A percentile compares a stretch with the other conserved stretches of the same genome.
Evolutionary conservation across 2,888 invertebrate species (phyloP).

Genomic region (Yponomeuta evonymella): DNA sequence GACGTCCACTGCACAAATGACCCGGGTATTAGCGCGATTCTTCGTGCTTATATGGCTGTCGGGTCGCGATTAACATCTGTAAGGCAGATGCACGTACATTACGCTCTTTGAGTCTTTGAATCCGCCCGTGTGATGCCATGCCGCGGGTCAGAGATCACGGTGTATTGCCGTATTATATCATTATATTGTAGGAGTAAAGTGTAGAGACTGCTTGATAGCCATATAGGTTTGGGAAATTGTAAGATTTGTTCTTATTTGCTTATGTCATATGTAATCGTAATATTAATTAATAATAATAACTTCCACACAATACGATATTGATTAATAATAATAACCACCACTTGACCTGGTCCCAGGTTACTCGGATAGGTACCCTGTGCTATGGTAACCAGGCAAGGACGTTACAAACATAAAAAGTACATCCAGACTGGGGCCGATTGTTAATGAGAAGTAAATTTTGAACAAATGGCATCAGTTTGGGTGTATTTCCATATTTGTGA

Average conservation of each 20-base stretch:
- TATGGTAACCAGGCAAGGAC: no score
- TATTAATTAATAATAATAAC: no score
- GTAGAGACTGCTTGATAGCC: not conserved
- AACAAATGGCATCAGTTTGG: no score
- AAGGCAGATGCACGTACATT: not conserved
- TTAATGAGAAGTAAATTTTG: no score
- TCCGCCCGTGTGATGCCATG: not conserved
- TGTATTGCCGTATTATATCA: not conserved
- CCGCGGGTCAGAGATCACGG: not conserved
- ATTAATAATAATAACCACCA: no score
- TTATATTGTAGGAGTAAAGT: not conserved
- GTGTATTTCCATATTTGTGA: no score
- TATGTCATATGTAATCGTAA: no score
- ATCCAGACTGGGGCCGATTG: no score
- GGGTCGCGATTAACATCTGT: slow-evolving; percentile 1
- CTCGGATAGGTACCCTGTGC: no score
- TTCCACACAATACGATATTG: no score
- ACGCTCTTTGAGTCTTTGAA: not conserved
- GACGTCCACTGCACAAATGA: not conserved
- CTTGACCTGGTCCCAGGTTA: no score
- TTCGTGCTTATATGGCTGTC: not conserved
- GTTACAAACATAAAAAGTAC: no score
- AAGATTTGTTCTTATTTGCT: not conserved
- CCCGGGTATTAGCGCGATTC: not conserved
- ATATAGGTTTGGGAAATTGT: not conserved